These are phyloP conservation scores for Tor tambroides DNA, from an alignment of 2,113 vertebrate genomes.

Conservation along the genomic window DNA sequence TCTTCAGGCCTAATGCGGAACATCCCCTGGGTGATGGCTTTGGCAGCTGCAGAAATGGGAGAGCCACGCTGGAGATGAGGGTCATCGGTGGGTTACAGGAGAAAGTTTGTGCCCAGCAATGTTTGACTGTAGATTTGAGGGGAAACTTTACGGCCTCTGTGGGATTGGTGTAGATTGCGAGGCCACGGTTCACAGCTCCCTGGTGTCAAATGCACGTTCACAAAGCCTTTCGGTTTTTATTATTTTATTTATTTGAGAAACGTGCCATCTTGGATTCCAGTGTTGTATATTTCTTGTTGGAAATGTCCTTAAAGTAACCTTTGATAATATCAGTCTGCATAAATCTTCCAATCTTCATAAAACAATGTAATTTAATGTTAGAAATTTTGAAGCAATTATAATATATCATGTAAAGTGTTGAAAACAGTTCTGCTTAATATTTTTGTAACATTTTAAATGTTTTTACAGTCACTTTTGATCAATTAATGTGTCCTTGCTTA, in stretches of 20 bases:
- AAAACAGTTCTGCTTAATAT: background rate
- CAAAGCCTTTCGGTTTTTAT: conserved; percentile 13
- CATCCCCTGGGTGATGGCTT: conserved; percentile 81
- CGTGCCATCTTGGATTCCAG: background rate
- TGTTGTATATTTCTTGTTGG: background rate
- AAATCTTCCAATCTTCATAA: background rate
- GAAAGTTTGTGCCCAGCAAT: conserved; percentile 52
- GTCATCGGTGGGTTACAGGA: conserved; percentile 76
- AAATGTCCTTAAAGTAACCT: background rate
- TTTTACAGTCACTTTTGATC: background rate
- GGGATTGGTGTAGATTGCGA: conserved; percentile 28
- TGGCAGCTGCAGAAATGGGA: conserved; percentile 80
- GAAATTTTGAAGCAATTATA: background rate
- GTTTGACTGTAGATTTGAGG: conserved; percentile 40
- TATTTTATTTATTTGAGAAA: conserved; percentile 22
- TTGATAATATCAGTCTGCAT: background rate
- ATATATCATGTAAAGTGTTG: background rate
- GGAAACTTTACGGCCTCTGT: conserved; percentile 69
- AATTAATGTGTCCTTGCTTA: background rate
- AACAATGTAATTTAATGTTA: background rate
- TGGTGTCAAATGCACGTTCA: conserved; percentile 26
- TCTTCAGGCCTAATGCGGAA: conserved; percentile 80
- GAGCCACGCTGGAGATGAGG: conserved; percentile 79
- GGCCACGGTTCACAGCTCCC: background rate
- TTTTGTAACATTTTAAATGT: background rate